These are phyloP conservation scores for Caenorhabditis remanei DNA, from an alignment of 1,140 invertebrate genomes.

Conservation along the genomic window DNA sequence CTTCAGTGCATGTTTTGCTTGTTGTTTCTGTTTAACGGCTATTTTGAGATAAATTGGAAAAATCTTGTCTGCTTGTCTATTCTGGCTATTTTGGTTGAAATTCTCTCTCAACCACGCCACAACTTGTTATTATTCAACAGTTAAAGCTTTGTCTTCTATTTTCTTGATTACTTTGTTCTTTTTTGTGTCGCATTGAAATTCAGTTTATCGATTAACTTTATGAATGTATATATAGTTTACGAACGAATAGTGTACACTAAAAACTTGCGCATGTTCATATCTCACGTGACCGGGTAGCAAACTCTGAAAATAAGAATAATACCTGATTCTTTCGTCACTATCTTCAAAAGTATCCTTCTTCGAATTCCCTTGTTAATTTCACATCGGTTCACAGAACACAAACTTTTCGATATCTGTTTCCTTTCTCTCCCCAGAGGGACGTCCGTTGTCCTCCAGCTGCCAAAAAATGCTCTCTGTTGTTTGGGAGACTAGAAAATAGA, in stretches of 20 bases:
- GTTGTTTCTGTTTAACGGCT: conserved; percentile 4
- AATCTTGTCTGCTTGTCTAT: not conserved
- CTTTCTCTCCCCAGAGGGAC: not conserved
- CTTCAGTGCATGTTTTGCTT: not conserved
- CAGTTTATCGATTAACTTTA: too few relatives aligned
- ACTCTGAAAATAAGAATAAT: too few relatives aligned
- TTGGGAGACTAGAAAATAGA: not conserved
- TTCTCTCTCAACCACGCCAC: not conserved
- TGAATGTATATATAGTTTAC: too few relatives aligned
- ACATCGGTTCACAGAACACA: not conserved
- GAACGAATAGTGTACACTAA: too few relatives aligned
- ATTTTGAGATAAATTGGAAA: not conserved
- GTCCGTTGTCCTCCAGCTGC: too few relatives aligned
- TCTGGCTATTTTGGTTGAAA: not conserved
- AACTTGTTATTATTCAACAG: conserved; percentile 4
- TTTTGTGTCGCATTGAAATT: too few relatives aligned
- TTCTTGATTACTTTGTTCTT: not conserved
- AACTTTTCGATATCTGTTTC: not conserved
- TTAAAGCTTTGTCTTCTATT: not conserved
- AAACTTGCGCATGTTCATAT: too few relatives aligned
- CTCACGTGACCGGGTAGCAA: too few relatives aligned
- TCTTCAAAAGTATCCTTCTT: not conserved
- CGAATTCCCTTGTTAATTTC: conserved; percentile 2
- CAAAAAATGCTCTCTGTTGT: not conserved
- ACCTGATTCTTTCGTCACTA: not conserved